phyloP scores from a whole-genome alignment of 2,797 vertebrate genomes.

The Arrhamphus sclerolepis region DNA sequence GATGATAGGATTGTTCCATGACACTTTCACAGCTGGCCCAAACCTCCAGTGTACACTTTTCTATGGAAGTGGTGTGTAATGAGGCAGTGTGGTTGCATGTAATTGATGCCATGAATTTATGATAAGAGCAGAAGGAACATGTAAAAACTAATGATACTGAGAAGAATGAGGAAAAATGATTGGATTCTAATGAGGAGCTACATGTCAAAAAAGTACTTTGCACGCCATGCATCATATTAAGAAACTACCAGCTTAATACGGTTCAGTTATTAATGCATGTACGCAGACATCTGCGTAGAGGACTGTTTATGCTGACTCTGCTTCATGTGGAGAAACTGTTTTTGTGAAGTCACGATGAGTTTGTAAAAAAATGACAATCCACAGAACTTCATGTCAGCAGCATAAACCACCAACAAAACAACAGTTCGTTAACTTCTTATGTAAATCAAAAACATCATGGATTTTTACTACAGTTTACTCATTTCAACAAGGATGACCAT shows the following conservation, averaged over 20 bases:
- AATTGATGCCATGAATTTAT: constrained; percentile 7
- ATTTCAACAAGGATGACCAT: too few species aligned
- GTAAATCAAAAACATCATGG: too few species aligned
- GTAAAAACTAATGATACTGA: constrained; percentile 8
- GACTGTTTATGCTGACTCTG: too few species aligned
- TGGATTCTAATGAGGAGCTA: constrained; percentile 1
- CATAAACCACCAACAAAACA: too few species aligned
- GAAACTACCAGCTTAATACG: too few species aligned
- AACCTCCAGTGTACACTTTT: constrained; percentile 39
- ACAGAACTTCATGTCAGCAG: too few species aligned
- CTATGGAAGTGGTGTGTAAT: constrained; percentile 26
- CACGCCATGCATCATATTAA: constrained; percentile 8
- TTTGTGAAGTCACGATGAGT: too few species aligned
- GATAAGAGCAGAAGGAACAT: constrained; percentile 2
- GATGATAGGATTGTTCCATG: constrained; percentile 51
- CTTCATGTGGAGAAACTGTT: too few species aligned
- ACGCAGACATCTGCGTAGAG: not conserved
- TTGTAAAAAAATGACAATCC: too few species aligned
- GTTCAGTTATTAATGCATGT: not conserved
- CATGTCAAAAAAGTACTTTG: not conserved
- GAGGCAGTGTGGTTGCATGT: constrained; percentile 8
- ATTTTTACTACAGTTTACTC: too few species aligned
- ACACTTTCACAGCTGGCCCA: constrained; percentile 57
- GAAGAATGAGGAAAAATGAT: not conserved
- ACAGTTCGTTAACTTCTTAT: too few species aligned